phyloP scores from a whole-genome alignment of 1,140 invertebrate genomes.

The Ridgeia piscesae region DNA sequence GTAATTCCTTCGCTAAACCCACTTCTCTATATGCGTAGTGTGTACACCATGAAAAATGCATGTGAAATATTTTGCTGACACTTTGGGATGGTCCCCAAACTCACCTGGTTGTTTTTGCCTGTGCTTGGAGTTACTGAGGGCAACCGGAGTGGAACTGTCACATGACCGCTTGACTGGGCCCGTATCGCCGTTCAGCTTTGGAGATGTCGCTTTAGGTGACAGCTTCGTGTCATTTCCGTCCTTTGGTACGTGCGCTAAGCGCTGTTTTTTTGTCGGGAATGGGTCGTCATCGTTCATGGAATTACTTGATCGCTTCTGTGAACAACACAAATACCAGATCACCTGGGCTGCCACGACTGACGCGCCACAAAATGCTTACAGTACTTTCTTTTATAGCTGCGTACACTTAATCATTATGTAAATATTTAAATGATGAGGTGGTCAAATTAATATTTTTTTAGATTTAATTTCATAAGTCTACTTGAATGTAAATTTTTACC shows the following conservation, averaged over 20 bases:
- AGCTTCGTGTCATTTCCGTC: conserved; percentile 16
- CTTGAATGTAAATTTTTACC: no score
- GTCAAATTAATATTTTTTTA: no score
- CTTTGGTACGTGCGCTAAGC: conserved; percentile 74
- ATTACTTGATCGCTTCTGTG: conserved; percentile 33
- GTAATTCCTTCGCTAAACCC: not conserved
- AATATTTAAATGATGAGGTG: no score
- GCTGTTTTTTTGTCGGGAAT: conserved; percentile 73
- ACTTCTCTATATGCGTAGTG: no score
- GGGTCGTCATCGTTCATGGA: conserved; percentile 17
- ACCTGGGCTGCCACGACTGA: not conserved
- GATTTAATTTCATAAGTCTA: no score
- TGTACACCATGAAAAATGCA: no score
- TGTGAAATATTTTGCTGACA: no score
- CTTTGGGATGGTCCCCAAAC: not conserved
- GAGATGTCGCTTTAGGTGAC: not conserved
- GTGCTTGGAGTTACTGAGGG: not conserved
- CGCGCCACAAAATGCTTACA: no score
- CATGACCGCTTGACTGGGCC: not conserved
- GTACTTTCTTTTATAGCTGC: no score
- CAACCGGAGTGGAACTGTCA: not conserved
- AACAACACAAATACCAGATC: conserved; percentile 24
- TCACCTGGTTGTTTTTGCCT: not conserved
- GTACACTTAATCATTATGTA: no score
- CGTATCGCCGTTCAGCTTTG: not conserved